Conservation (phyloP, 2,888 invertebrate species). For the Siphonodentalium dalli region DNA sequence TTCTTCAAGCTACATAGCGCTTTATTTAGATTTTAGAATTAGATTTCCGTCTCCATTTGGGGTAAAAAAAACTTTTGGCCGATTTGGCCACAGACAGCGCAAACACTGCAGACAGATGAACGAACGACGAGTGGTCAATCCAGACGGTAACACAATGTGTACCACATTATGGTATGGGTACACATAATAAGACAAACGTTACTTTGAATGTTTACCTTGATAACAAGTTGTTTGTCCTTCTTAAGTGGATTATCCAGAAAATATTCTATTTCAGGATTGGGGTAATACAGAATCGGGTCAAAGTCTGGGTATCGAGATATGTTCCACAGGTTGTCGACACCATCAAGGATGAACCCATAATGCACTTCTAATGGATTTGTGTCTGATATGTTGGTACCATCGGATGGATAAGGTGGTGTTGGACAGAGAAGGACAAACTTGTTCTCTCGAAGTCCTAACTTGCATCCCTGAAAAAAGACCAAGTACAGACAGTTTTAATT, state of each 20-base stretch:
- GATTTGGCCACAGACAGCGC: too few relatives aligned
- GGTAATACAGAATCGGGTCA: conserved; percentile 83
- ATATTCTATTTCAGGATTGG: conserved; percentile 86
- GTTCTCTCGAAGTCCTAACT: conserved; percentile 22
- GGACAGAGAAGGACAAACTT: conserved; percentile 30
- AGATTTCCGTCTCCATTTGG: too few relatives aligned
- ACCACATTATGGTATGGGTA: too few relatives aligned
- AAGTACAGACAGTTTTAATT: too few relatives aligned
- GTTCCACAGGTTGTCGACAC: conserved; percentile 86
- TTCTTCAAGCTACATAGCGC: too few relatives aligned
- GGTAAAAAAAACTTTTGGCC: not conserved
- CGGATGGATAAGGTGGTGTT: conserved; percentile 23
- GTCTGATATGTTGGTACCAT: conserved; percentile 75
- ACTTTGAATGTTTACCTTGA: conserved; percentile 71
- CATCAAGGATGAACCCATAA: conserved; percentile 96
- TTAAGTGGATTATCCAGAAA: conserved; percentile 80
- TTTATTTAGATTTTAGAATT: too few relatives aligned
- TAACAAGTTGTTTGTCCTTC: conserved; percentile 92
- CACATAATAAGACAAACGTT: too few relatives aligned
- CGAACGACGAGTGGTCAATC: too few relatives aligned
- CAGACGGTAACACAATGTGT: too few relatives aligned
- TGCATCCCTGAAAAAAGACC: too few relatives aligned
- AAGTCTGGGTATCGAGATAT: conserved; percentile 70
- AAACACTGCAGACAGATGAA: not conserved
- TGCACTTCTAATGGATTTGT: conserved; percentile 68